Evolutionary conservation across 2,888 invertebrate genomes (phyloP).

Genomic region (Nomada ruficornis): DNA sequence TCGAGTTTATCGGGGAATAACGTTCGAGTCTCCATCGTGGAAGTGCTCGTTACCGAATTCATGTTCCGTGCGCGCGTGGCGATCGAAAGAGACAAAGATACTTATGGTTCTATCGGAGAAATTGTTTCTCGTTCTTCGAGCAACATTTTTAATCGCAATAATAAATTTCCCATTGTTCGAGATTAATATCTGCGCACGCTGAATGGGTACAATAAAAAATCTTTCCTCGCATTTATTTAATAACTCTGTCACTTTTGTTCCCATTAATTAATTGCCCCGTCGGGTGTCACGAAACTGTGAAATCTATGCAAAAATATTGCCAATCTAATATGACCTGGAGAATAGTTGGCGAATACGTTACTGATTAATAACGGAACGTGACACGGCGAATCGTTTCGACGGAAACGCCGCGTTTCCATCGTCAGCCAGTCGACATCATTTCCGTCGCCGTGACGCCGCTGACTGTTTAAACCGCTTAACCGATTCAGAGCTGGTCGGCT

Average conservation of each 20-base stretch:
- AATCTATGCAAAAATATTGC: too few species aligned
- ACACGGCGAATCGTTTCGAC: not conserved
- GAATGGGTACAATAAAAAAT: too few species aligned
- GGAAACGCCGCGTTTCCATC: slow-evolving; percentile 12
- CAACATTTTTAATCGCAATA: not conserved
- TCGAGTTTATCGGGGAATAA: slow-evolving; percentile 15
- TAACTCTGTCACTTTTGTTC: too few species aligned
- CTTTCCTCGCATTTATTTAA: too few species aligned
- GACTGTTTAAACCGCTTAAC: slow-evolving; percentile 63
- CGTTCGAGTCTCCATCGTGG: slow-evolving; percentile 47
- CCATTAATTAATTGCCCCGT: too few species aligned
- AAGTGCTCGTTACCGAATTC: slow-evolving; percentile 60
- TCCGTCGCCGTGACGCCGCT: slow-evolving; percentile 41
- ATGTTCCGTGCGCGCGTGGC: slow-evolving; percentile 41
- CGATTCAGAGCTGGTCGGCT: slow-evolving; percentile 47
- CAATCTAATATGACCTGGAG: too few species aligned
- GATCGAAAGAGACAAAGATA: not conserved
- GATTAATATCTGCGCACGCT: too few species aligned
- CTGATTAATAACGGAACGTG: not conserved
- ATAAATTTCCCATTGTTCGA: too few species aligned
- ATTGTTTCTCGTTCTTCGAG: not conserved
- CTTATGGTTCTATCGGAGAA: too few species aligned
- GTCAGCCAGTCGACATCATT: slow-evolving; percentile 38
- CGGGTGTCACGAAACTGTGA: too few species aligned
- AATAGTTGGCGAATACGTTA: too few species aligned